A percentile compares a stretch with the other conserved stretches of the same genome.
phyloP scores from a whole-genome alignment of 2,888 invertebrate genomes.

The Drosophila paranaensis region DNA sequence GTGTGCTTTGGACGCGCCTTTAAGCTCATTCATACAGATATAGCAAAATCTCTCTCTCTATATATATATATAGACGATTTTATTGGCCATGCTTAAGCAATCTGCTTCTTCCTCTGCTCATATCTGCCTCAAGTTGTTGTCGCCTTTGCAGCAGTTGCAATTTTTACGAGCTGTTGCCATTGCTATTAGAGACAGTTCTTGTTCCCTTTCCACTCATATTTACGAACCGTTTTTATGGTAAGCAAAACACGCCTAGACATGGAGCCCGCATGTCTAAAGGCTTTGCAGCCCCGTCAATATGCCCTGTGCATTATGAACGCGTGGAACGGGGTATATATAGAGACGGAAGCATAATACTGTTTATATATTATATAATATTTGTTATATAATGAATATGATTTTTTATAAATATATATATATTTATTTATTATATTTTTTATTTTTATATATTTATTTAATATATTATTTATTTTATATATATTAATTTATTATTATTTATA shows the following conservation, averaged over 20 bases:
- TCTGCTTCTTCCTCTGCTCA: constrained; percentile 8
- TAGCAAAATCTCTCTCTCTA: constrained; percentile 10
- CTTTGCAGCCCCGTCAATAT: neutral
- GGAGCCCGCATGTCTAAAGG: neutral
- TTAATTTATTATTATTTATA: no score
- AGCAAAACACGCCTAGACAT: neutral
- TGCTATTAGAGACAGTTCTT: constrained; percentile 44
- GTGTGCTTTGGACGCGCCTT: constrained; percentile 24
- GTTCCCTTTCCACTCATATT: constrained; percentile 35
- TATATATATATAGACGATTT: constrained; percentile 30
- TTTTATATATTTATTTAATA: neutral
- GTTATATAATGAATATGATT: no score
- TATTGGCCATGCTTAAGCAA: constrained; percentile 36
- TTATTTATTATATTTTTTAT: no score
- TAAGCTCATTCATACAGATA: constrained; percentile 41
- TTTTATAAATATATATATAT: no score
- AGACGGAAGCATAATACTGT: no score
- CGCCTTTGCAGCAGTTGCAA: constrained; percentile 52
- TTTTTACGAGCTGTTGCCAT: constrained; percentile 51
- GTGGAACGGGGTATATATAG: no score
- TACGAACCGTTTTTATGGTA: constrained; percentile 28
- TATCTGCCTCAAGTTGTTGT: constrained; percentile 15
- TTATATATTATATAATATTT: no score
- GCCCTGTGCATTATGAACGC: neutral
- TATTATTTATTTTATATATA: neutral